Evolutionary conservation across 2,113 vertebrate species (phyloP).

Genomic region (Elephas maximus): DNA sequence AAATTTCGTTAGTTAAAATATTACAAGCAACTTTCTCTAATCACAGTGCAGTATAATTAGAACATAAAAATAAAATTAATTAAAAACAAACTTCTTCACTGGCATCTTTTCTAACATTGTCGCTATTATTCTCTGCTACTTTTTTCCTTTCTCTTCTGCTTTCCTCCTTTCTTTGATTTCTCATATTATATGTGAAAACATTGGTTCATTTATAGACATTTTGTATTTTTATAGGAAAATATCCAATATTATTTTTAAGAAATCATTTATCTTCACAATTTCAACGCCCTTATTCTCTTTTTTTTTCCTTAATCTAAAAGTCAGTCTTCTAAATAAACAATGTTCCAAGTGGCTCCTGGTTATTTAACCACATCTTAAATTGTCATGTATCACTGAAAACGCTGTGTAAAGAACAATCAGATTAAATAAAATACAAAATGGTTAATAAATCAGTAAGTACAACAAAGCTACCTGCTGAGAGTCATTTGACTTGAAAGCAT

Average conservation of each 20-base stretch:
- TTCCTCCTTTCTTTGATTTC: not conserved
- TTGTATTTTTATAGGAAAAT: not conserved
- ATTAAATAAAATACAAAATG: slow-evolving; percentile 17
- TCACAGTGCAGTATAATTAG: not conserved
- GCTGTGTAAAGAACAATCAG: not conserved
- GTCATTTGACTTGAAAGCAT: slow-evolving; percentile 98
- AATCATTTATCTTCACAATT: slow-evolving; percentile 46
- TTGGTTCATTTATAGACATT: not conserved
- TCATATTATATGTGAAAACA: not conserved
- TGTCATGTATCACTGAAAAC: not conserved
- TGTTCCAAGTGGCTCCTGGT: slow-evolving; percentile 15
- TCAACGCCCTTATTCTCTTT: not conserved
- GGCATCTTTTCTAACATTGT: not conserved
- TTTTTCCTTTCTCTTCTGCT: not conserved
- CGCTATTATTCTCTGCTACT: not conserved
- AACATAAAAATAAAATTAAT: not conserved
- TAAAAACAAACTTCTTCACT: not conserved
- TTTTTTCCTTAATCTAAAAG: slow-evolving; percentile 36
- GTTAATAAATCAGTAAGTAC: not conserved
- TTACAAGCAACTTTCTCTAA: not conserved
- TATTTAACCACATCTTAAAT: not conserved
- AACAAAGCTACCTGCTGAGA: slow-evolving; percentile 95
- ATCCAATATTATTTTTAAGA: not conserved
- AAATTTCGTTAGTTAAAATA: not conserved
- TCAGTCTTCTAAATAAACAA: slow-evolving; percentile 18